These are phyloP conservation scores for Kradibia gibbosae DNA, from an alignment of 1,140 invertebrate genomes.

Conservation along the genomic window DNA sequence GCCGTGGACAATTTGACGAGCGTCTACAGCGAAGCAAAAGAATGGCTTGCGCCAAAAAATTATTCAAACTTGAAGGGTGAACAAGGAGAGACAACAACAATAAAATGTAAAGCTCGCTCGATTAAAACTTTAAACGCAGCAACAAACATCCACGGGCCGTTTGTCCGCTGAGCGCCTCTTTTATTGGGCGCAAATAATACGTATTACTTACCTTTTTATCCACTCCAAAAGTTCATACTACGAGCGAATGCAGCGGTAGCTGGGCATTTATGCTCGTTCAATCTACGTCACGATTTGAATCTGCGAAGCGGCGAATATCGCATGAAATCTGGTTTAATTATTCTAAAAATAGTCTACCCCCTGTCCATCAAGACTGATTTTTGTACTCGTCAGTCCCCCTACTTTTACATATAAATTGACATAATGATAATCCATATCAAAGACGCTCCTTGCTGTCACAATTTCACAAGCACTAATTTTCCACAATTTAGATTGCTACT, in stretches of 20 bases:
- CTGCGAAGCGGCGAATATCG: constrained; percentile 7
- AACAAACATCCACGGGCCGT: constrained; percentile 34
- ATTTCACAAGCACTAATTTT: background rate
- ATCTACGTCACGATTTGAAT: constrained; percentile 38
- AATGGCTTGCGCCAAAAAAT: background rate
- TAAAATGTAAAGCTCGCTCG: constrained; percentile 28
- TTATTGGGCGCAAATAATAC: constrained; percentile 48
- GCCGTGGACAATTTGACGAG: background rate
- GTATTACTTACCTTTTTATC: constrained; percentile 38
- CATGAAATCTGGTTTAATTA: constrained; percentile 40
- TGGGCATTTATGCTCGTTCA: background rate
- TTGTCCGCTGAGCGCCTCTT: constrained; percentile 26
- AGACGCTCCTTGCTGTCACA: background rate
- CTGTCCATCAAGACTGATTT: constrained; percentile 20
- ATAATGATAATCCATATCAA: background rate
- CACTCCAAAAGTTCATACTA: background rate
- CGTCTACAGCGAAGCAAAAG: background rate
- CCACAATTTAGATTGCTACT: background rate
- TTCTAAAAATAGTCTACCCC: constrained; percentile 15
- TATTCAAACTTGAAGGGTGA: background rate
- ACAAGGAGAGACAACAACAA: background rate
- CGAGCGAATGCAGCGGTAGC: background rate
- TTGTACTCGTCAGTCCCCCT: background rate
- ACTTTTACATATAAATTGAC: background rate
- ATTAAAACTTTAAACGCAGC: constrained; percentile 38